Evolutionary conservation across 2,113 vertebrate genomes (phyloP).

Genomic region (Sinocyclocheilus maitianheensis): DNA sequence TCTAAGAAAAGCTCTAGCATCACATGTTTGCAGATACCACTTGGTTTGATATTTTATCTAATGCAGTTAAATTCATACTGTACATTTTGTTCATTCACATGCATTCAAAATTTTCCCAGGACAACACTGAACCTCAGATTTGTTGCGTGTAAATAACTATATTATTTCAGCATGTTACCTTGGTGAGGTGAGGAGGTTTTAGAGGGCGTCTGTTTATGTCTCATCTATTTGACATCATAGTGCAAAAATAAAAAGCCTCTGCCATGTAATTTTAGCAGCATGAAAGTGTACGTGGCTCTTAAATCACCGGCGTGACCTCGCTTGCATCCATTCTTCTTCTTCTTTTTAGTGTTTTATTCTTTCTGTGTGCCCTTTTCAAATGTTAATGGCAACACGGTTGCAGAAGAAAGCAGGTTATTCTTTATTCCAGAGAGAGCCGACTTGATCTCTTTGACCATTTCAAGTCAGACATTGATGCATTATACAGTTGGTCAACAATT

Average conservation of each 20-base stretch:
- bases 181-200: background rate
- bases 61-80: background rate
- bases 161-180: background rate
- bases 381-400: conserved; percentile 46
- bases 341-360: conserved; percentile 24
- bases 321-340: background rate
- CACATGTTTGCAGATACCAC: background rate
- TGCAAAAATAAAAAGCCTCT: conserved; percentile 21
- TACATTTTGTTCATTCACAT: background rate
- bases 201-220: conserved; percentile 1
- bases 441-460: conserved; percentile 39
- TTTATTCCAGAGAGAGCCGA: background rate
- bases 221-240: conserved; percentile 22
- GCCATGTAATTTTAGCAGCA: conserved; percentile 37
- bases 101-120: background rate
- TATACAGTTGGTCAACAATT: conserved; percentile 43
- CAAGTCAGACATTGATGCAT: conserved; percentile 35
- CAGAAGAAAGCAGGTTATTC: conserved; percentile 37
- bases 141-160: background rate
- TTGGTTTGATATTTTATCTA: background rate
- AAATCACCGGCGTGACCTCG: conserved; percentile 36
- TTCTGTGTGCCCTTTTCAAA: conserved; percentile 45
- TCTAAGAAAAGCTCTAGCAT: background rate
- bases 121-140: background rate
- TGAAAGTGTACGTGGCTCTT: conserved; percentile 19